Conservation (phyloP, 2,888 invertebrate genomes). For the Drosophila quinaria region DNA sequence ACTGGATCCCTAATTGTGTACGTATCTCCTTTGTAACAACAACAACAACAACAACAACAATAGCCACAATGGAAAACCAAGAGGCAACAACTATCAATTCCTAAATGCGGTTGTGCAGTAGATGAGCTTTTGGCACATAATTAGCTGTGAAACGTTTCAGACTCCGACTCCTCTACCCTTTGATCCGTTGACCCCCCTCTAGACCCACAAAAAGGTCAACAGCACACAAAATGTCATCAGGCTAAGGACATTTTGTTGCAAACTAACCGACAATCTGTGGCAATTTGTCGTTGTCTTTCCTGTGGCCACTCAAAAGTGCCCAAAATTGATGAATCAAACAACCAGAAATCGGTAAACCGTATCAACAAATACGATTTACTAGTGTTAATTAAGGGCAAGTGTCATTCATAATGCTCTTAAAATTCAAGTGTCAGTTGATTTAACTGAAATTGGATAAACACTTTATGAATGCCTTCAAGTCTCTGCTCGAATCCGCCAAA, state of each 20-base stretch:
- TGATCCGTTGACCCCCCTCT: not conserved
- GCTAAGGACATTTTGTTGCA: conserved; percentile 21
- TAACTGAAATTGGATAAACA: not conserved
- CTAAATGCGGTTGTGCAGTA: conserved; percentile 46
- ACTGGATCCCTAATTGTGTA: conserved; percentile 32
- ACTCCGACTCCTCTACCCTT: not conserved
- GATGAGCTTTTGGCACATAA: conserved; percentile 52
- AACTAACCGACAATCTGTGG: conserved; percentile 47
- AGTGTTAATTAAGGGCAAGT: not conserved
- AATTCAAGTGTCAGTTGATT: conserved; percentile 4
- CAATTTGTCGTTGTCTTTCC: conserved; percentile 19
- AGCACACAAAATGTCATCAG: conserved; percentile 4
- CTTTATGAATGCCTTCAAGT: not conserved
- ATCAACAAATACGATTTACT: not conserved
- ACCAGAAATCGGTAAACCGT: not conserved
- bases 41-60: not conserved
- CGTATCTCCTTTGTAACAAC: conserved; percentile 2
- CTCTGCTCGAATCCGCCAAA: not conserved
- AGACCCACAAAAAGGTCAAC: conserved; percentile 2
- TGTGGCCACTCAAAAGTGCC: conserved; percentile 15
- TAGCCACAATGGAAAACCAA: conserved; percentile 22
- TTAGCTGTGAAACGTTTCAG: conserved; percentile 44
- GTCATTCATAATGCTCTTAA: conserved; percentile 7
- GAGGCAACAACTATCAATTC: conserved; percentile 47
- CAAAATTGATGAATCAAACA: conserved; percentile 18